Base-by-base conservation (phyloP, 2,113 vertebrate genomes). In the Raja brachyura region DNA sequence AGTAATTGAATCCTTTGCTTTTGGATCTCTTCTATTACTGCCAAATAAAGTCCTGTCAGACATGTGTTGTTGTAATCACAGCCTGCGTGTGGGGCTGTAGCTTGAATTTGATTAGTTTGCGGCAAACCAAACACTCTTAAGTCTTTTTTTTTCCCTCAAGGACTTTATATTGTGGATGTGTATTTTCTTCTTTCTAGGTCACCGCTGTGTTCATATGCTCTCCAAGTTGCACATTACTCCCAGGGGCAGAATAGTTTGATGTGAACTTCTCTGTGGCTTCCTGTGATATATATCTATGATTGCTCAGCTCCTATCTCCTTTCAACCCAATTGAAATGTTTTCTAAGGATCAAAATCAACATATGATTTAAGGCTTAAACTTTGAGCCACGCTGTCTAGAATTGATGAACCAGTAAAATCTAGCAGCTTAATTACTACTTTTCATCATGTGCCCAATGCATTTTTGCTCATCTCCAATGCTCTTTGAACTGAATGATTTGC, bases 1-100 rank as follows among this genome's bases (percentile, higher is more conserved):
- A 85, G 54, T 85, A 61, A 86, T 86, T 61, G 56, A 61, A 61
- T 86, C n/a, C 14, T 31, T 31, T 83, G 79, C 79, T 83, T 83
- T 59, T 83, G 22, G 79, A 28, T 81, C 56, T 86, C 59, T 86
- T 85, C 81, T 59, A 56, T 61, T 85, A 61, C 28, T 85, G 1
- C 25, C 11, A 59, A 85, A 85, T 73, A 31, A 83, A 86, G 28
- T 14, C 28, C 59, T 18, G 28, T 88, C 83, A 88, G 59, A 33
- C 83, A 88, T 66, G 3, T 63, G 18, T 83, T 83, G 78, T 59
- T 56, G 56, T 86, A 63, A 88, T 61, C 13, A 66, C 31, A 88
- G 83, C n/a, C 83, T 88, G 8, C 2, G 79, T 33, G 28, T 88
- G 59, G 61, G 83, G 31, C 28, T 63, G 31, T 13, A 63, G 5